Percentiles rank a stretch among this genome's conserved stretches.
Conservation (phyloP, 2,113 vertebrate genomes). For the Solea solea region DNA sequence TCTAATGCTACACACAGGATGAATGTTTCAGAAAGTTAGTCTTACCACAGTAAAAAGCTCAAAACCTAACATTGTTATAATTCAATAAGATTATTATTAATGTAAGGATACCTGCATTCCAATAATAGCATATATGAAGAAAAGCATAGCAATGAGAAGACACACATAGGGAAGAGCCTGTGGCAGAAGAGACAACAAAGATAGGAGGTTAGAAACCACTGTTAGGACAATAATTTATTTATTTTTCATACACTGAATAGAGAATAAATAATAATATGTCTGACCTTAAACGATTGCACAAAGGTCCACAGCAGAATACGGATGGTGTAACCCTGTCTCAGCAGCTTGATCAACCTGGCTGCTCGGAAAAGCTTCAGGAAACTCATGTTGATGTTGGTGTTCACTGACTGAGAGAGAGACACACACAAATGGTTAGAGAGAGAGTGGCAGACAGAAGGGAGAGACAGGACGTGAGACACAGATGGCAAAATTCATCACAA, state of each 20-base stretch:
- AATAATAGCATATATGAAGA: conserved; percentile 99
- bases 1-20: no score
- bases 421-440: conserved; percentile 22
- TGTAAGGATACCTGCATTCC: conserved; percentile 92
- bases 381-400: conserved; percentile 96
- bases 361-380: conserved; percentile 97
- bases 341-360: conserved; percentile 95
- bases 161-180: conserved; percentile 98
- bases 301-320: conserved; percentile 98
- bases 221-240: background rate
- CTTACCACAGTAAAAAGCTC: no score
- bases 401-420: conserved; percentile 79
- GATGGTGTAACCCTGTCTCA: conserved; percentile 97
- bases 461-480: conserved; percentile 62
- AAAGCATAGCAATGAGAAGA: conserved; percentile 98
- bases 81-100: background rate
- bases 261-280: conserved; percentile 47
- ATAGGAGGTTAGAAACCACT: background rate
- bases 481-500: conserved; percentile 70
- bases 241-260: background rate
- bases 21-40: no score
- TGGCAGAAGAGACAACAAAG: conserved; percentile 27
- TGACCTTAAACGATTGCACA: conserved; percentile 98
- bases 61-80: no score
- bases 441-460: conserved; percentile 48